Evolutionary conservation across 2,888 invertebrate genomes (phyloP).

Genomic region (Nomada ruficornis): DNA sequence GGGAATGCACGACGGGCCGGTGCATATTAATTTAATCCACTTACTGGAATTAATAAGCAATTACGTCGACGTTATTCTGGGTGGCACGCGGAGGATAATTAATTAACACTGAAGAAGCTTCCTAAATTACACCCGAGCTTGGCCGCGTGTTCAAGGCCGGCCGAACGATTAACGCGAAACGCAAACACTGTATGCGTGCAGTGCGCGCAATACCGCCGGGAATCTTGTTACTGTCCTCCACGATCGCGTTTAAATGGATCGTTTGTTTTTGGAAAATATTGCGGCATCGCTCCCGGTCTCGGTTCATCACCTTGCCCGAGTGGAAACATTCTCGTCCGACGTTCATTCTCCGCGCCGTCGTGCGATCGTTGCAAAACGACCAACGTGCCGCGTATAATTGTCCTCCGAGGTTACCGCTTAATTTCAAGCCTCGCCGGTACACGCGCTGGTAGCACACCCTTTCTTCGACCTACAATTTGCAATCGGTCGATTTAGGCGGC

Average conservation of each 20-base stretch:
- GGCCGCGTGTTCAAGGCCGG: conserved; percentile 50
- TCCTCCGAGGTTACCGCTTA: conserved; percentile 2
- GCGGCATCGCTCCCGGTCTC: conserved; percentile 27
- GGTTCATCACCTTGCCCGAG: conserved; percentile 17
- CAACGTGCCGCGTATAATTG: conserved; percentile 10
- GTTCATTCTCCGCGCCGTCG: too few species aligned
- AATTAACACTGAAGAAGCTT: conserved; percentile 64
- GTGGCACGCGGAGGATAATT: conserved; percentile 65
- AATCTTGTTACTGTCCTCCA: conserved; percentile 8
- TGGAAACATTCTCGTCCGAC: not conserved
- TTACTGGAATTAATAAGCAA: conserved; percentile 70
- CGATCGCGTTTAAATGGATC: conserved; percentile 37
- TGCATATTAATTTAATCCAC: conserved; percentile 73
- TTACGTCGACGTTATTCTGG: conserved; percentile 67
- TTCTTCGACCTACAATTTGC: not conserved
- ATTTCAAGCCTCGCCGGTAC: not conserved
- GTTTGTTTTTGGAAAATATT: conserved; percentile 58
- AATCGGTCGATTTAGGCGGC: conserved; percentile 24
- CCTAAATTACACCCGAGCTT: conserved; percentile 63
- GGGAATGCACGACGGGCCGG: conserved; percentile 30
- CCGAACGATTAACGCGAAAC: conserved; percentile 29
- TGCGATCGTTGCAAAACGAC: conserved; percentile 7
- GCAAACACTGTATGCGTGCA: conserved; percentile 28
- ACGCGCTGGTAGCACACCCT: not conserved
- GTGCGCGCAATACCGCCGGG: not conserved